A percentile compares a stretch with the other conserved stretches of the same genome.
phyloP scores from a whole-genome alignment of 2,888 invertebrate genomes.

The Eupithecia inturbata region DNA sequence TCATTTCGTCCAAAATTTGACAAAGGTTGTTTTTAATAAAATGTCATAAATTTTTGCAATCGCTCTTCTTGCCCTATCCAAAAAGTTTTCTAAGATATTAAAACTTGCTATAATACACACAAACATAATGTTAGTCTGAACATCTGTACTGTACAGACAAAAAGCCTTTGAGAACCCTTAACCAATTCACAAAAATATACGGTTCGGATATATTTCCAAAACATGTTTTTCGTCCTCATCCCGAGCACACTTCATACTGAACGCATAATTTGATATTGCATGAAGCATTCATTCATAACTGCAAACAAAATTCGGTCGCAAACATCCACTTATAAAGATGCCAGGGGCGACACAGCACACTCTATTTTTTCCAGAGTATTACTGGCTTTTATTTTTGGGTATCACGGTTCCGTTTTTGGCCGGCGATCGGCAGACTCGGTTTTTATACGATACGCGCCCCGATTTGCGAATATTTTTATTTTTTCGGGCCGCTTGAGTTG shows the following conservation, averaged over 20 bases:
- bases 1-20: too few species aligned
- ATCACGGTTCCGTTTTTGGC: constrained; percentile 83
- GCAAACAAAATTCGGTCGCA: constrained; percentile 46
- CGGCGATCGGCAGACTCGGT: constrained; percentile 77
- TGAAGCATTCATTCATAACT: constrained; percentile 34
- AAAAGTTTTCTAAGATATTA: too few species aligned
- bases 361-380: constrained; percentile 79
- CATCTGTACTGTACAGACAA: too few species aligned
- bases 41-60: too few species aligned
- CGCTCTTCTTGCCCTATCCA: too few species aligned
- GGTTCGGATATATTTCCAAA: background rate
- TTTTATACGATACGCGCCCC: constrained; percentile 77
- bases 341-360: constrained; percentile 60
- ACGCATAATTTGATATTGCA: constrained; percentile 10
- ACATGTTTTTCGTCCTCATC: background rate
- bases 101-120: too few species aligned
- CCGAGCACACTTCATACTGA: background rate
- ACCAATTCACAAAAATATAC: background rate
- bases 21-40: too few species aligned
- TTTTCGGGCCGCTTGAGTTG: constrained; percentile 77
- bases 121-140: too few species aligned
- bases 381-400: constrained; percentile 82
- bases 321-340: constrained; percentile 69
- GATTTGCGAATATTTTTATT: constrained; percentile 80
- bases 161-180: too few species aligned